Evolutionary conservation across 2,113 vertebrate genomes (phyloP).

Genomic region (Hylia prasina): DNA sequence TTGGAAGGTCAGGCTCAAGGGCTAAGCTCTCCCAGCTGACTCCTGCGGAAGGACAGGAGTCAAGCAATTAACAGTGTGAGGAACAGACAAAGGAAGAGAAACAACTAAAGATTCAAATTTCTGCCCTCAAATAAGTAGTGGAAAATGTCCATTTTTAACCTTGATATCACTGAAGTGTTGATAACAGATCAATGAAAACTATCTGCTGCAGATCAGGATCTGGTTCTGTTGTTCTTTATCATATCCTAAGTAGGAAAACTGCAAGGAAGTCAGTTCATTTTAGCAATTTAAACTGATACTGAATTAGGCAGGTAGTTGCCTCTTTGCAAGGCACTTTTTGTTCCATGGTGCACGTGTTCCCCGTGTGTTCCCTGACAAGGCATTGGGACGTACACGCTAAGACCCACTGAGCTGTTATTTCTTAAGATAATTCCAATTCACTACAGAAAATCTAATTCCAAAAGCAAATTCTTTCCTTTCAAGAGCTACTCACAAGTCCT

Average conservation of each 20-base stretch:
- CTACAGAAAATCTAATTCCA: neutral
- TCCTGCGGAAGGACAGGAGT: conserved; percentile 24
- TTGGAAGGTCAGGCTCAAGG: conserved; percentile 64
- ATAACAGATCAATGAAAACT: neutral
- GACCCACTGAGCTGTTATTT: neutral
- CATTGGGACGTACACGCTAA: neutral
- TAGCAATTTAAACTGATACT: neutral
- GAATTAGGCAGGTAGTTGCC: neutral
- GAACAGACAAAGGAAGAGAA: conserved; percentile 10
- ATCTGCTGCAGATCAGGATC: neutral
- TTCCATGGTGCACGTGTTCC: neutral
- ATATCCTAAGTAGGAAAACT: neutral
- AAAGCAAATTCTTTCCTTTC: neutral
- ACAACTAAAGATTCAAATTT: neutral
- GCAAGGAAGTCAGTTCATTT: neutral
- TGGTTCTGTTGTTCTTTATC: neutral
- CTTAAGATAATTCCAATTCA: neutral
- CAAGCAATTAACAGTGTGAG: conserved; percentile 61
- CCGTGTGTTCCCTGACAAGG: neutral
- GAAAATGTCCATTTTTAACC: neutral
- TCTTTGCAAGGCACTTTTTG: neutral
- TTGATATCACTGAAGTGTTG: neutral
- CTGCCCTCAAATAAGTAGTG: neutral
- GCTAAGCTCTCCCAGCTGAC: conserved; percentile 23
- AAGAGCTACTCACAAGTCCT: neutral